These are phyloP conservation scores for Lates calcarifer DNA, from an alignment of 2,113 vertebrate genomes.

Conservation along the genomic window DNA sequence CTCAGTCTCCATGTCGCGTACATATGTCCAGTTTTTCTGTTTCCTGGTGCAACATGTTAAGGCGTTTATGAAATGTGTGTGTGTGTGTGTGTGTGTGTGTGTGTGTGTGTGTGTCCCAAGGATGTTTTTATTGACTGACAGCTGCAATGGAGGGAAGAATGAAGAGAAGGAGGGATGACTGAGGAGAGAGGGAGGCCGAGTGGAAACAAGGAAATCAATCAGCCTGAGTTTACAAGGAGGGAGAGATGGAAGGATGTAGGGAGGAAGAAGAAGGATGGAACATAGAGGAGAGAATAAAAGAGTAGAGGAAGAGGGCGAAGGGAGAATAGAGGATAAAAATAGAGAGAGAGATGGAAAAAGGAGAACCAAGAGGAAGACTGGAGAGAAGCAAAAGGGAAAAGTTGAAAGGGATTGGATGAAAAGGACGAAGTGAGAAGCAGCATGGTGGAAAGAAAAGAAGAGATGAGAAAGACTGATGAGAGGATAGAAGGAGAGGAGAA, in stretches of 20 bases:
- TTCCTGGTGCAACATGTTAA: conserved; percentile 1
- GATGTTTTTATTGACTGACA: conserved; percentile 67
- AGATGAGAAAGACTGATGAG: neutral
- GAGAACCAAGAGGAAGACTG: neutral
- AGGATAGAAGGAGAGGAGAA: neutral
- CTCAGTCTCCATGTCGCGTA: too few species aligned
- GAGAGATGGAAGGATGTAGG: neutral
- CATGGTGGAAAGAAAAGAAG: neutral
- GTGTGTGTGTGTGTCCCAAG: conserved; percentile 39
- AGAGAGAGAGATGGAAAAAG: neutral
- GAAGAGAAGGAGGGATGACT: conserved; percentile 33
- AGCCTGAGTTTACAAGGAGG: conserved; percentile 38
- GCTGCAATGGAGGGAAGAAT: conserved; percentile 16
- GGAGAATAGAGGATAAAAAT: neutral
- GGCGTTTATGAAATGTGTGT: neutral
- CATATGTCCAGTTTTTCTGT: neutral
- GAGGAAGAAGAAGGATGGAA: neutral
- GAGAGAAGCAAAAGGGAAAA: neutral
- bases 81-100: too few species aligned
- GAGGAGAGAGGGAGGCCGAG: conserved; percentile 31
- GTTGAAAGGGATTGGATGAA: too few species aligned
- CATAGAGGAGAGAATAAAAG: neutral
- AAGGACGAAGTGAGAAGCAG: too few species aligned
- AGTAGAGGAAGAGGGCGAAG: neutral
- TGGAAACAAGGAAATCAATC: conserved; percentile 67